A percentile compares a stretch with the other conserved stretches of the same genome.
phyloP scores from a whole-genome alignment of 2,797 vertebrate genomes.

The Enteromius fasciolatus region DNA sequence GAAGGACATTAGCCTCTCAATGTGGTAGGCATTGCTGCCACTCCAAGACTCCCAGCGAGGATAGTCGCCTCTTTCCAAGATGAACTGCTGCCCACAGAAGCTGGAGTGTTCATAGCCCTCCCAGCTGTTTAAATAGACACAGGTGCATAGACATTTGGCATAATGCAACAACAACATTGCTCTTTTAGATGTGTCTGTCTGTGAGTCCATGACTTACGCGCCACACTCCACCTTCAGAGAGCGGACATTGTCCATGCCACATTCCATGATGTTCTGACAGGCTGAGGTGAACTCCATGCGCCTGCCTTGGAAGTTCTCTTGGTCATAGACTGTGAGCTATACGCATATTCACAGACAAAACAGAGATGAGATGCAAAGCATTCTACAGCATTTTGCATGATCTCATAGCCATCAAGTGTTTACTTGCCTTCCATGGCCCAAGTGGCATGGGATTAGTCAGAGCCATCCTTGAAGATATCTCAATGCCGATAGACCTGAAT shows the following conservation, averaged over 20 bases:
- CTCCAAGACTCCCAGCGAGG: conserved; percentile 98
- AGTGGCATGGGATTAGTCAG: conserved; percentile 88
- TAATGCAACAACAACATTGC: not conserved
- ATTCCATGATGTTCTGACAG: conserved; percentile 91
- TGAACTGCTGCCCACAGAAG: conserved; percentile 96
- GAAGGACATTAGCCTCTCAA: conserved; percentile 96
- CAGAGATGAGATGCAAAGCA: conserved; percentile 40
- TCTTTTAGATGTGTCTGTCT: not conserved
- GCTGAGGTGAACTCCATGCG: conserved; percentile 90
- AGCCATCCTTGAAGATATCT: conserved; percentile 86
- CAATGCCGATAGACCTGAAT: conserved; percentile 66
- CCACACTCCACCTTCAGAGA: conserved; percentile 95
- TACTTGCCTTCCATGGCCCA: conserved; percentile 92
- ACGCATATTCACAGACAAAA: conserved; percentile 58
- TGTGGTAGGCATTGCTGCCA: conserved; percentile 96
- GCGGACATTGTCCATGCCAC: conserved; percentile 88
- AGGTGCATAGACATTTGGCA: conserved; percentile 18
- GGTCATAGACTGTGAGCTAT: conserved; percentile 93
- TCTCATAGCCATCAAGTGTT: not conserved
- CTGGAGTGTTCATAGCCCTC: conserved; percentile 94
- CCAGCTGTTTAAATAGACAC: conserved; percentile 80
- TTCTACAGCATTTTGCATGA: not conserved
- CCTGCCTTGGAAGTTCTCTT: conserved; percentile 96
- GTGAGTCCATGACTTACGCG: conserved; percentile 82
- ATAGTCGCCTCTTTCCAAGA: conserved; percentile 95